phyloP scores from a whole-genome alignment of 2,797 vertebrate species.

The Sebastes vulpes region DNA sequence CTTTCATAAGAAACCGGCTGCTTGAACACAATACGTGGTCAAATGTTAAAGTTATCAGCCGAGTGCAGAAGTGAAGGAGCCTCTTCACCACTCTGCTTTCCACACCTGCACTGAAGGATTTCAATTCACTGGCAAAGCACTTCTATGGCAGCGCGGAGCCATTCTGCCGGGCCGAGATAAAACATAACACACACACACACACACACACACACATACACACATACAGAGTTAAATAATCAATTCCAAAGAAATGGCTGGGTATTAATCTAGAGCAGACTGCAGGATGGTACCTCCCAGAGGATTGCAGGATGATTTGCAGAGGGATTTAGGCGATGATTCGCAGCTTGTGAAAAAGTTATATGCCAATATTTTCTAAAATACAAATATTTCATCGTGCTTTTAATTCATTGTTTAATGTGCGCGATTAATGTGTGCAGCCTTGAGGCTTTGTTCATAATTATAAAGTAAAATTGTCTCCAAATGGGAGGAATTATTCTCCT shows the following conservation, averaged over 20 bases:
- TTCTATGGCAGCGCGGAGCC: constrained; percentile 48
- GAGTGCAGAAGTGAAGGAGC: constrained; percentile 77
- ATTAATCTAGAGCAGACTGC: constrained; percentile 73
- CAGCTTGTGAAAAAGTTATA: constrained; percentile 27
- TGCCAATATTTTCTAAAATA: constrained; percentile 15
- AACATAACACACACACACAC: constrained; percentile 49
- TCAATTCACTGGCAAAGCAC: constrained; percentile 66
- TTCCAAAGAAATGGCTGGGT: constrained; percentile 60
- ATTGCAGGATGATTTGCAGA: constrained; percentile 47
- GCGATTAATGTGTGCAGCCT: neutral
- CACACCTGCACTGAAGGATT: constrained; percentile 76
- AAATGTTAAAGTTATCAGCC: constrained; percentile 85
- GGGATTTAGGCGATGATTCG: constrained; percentile 52
- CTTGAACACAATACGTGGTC: constrained; percentile 76
- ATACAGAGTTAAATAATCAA: constrained; percentile 71
- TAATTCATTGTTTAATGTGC: constrained; percentile 18
- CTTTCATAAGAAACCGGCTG: constrained; percentile 54
- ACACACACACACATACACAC: neutral
- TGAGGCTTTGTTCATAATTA: constrained; percentile 25
- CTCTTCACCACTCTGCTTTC: constrained; percentile 58
- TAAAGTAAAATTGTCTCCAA: constrained; percentile 17
- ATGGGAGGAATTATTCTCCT: neutral
- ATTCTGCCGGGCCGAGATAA: constrained; percentile 82
- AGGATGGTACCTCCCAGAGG: constrained; percentile 41
- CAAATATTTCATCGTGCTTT: constrained; percentile 31